Evolutionary conservation across 2,113 vertebrate genomes (phyloP).

Genomic region (Lagenorhynchus albirostris): DNA sequence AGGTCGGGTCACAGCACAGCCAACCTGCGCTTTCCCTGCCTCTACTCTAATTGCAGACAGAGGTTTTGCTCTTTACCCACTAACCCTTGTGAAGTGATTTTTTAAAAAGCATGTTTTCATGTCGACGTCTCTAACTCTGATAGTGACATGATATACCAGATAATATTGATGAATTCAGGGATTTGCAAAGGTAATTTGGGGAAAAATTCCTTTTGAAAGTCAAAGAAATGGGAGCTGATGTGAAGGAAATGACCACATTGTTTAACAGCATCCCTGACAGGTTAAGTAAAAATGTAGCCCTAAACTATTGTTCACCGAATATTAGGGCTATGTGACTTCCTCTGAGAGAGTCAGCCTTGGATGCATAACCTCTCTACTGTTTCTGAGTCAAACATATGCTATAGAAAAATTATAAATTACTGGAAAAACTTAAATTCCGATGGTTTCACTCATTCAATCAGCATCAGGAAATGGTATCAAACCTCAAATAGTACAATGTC

Average conservation of each 20-base stretch:
- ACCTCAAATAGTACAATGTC: background rate
- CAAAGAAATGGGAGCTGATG: background rate
- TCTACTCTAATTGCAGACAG: background rate
- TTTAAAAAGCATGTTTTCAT: background rate
- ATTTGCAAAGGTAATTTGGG: background rate
- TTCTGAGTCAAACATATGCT: background rate
- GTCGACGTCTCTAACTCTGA: background rate
- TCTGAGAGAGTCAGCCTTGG: slow-evolving; percentile 2
- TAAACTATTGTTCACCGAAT: background rate
- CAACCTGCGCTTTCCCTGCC: background rate
- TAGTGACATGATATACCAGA: background rate
- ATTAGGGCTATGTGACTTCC: background rate
- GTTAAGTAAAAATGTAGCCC: background rate
- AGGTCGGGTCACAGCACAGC: background rate
- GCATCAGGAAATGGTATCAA: background rate
- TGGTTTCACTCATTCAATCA: background rate
- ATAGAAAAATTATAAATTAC: background rate
- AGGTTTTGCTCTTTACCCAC: background rate
- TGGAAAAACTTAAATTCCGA: background rate
- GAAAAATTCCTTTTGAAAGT: slow-evolving; percentile 11
- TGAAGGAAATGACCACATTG: background rate
- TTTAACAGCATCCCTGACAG: background rate
- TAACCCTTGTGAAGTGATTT: background rate
- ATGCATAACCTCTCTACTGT: background rate
- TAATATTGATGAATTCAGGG: background rate